Conservation (phyloP, 2,888 invertebrate genomes). For the Patella depressa region DNA sequence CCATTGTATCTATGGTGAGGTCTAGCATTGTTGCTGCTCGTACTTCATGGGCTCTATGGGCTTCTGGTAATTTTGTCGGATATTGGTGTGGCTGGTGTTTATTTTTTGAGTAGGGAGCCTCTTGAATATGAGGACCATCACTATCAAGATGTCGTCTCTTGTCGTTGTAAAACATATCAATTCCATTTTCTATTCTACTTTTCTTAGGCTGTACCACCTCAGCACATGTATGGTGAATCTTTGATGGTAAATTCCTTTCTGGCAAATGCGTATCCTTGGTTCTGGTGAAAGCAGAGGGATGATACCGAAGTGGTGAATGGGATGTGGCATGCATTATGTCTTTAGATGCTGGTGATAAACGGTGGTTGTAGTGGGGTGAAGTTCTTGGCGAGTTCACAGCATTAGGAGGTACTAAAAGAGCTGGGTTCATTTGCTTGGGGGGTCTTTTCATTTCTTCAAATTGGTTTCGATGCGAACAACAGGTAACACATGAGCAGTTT, state of each 20-base stretch:
- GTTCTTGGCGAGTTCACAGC: not conserved
- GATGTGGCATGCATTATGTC: conserved; percentile 8
- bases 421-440: not conserved
- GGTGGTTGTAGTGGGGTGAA: not conserved
- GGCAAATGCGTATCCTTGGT: not conserved
- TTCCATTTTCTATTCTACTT: not conserved
- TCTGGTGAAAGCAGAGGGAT: not conserved
- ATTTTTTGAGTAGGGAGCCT: too few relatives aligned
- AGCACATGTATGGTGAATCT: not conserved
- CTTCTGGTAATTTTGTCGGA: not conserved
- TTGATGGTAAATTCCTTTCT: not conserved
- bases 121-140: not conserved
- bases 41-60: not conserved
- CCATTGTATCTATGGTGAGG: not conserved
- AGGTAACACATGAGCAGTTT: conserved; percentile 13
- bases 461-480: conserved; percentile 4
- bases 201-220: not conserved
- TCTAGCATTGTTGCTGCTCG: not conserved
- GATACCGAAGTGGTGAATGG: conserved; percentile 15
- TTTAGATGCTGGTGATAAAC: conserved; percentile 1
- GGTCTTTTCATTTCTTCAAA: conserved; percentile 10
- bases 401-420: not conserved
- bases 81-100: not conserved
- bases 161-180: conserved; percentile 11
- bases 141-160: not conserved